These are phyloP conservation scores for Fabriciana adippe DNA, from an alignment of 2,888 invertebrate genomes.

Conservation along the genomic window DNA sequence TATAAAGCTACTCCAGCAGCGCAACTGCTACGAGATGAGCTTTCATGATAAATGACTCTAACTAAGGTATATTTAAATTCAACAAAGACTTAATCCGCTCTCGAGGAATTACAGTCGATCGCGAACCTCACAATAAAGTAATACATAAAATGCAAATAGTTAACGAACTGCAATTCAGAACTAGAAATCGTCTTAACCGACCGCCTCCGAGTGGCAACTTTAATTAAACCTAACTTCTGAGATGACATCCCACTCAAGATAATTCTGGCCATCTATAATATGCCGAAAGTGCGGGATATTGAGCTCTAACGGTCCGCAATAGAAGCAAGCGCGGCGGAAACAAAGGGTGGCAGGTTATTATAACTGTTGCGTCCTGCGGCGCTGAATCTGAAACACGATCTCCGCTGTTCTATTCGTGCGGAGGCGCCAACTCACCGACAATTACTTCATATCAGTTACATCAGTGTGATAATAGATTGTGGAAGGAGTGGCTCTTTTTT, in stretches of 20 bases:
- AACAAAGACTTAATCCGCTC: conserved; percentile 16
- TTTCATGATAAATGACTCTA: not conserved
- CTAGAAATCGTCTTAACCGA: conserved; percentile 64
- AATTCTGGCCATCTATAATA: conserved; percentile 50
- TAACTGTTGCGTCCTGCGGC: conserved; percentile 63
- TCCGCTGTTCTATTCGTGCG: conserved; percentile 14
- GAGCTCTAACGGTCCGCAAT: conserved; percentile 42
- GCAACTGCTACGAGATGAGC: not conserved
- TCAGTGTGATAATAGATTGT: not conserved
- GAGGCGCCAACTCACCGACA: conserved; percentile 10
- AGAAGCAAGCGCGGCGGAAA: conserved; percentile 36
- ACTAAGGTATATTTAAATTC: conserved; percentile 15
- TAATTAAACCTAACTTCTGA: conserved; percentile 76
- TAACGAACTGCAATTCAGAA: conserved; percentile 58
- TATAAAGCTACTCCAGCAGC: not conserved
- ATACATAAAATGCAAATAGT: conserved; percentile 65
- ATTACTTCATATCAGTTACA: conserved; percentile 15
- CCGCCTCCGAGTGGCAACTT: conserved; percentile 64
- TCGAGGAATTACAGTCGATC: conserved; percentile 29
- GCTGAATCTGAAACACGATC: conserved; percentile 53
- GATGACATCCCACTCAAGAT: conserved; percentile 70
- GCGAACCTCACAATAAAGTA: conserved; percentile 37
- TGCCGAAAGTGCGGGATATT: conserved; percentile 31
- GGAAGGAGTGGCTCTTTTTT: not conserved
- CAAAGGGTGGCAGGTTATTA: conserved; percentile 46